Base-by-base conservation (phyloP, 2,888 invertebrate genomes). In the Ypsolopha scabrella region DNA sequence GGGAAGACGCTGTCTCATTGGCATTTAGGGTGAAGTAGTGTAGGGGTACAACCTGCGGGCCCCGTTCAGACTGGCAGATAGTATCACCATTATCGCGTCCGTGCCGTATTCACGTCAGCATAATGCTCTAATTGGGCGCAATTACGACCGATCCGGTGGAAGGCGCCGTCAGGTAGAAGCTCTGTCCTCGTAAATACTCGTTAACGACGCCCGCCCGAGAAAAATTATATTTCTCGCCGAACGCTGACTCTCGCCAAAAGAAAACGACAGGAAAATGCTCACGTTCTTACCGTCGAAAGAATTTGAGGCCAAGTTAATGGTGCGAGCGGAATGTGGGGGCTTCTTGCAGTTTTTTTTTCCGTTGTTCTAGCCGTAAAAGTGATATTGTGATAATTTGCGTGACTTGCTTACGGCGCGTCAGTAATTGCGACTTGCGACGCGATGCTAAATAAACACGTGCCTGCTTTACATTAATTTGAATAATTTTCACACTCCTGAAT, bases 51-150 rank as follows among this genome's bases (percentile, higher is more conserved):
- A 9, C 39, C 10, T 39, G 14, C 41, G 13, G 41, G 50, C 11
- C 43, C n/a, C 34, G 24, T 13, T 45, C 14, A 37, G 41, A 60
- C 60, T 63, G 58, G 64, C 67, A 77, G 82, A 83, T 85, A 79
- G 74, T 77, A 81, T 82, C 81, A 67, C 77, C 72, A 76, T 81
- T 82, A 82, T 76, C 75, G 76, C 80, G 75, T 72, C 75, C 75
- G 75, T 73, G 77, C 77, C 77, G 74, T 78, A 82, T 83, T 81
- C 80, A 80, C 80, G 83, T 86, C 83, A 85, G 85, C 85, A 78
- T 83, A 80, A 86, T 81, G 78, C 75, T 81, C 81, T 86, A 86
- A 86, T 86, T 86, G 85, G 81, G 75, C 73, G 74, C 81, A 85
- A 85, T 86, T 85, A 86, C 80, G 72, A 67, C 65, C 75, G 76